Base-by-base conservation (phyloP, 2,113 vertebrate genomes). In the Seriola quinqueradiata region DNA sequence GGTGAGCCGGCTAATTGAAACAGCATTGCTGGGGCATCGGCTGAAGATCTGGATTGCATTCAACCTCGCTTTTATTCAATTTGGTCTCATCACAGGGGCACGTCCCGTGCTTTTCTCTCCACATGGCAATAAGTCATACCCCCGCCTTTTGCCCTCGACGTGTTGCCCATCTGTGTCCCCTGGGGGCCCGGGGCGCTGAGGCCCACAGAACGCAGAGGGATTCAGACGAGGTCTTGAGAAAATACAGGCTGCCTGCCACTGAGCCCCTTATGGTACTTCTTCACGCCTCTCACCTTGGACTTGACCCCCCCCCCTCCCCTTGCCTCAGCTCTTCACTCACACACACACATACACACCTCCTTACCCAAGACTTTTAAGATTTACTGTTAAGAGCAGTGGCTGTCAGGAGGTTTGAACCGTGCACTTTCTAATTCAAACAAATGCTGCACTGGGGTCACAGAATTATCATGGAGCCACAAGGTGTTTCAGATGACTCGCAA, bases 371-470 rank as follows among this genome's bases (percentile, higher is more conserved):
- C 84, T 71, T 77, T 67, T 36, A 87, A 94, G 94, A 95, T 95
- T 94, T 94, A 95, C 91, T 92, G 92, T 92, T 86, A 90, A 88
- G 92, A 87, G 89, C 82, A 81, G 87, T 66, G 83, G 86, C 86
- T 90, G 90, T 89, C 92, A 91, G 84, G 85, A 87, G 85, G 91
- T 84, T 93, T 94, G 91, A 91, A 95, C 91, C 91, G 69, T 89
- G 92, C 91, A 94, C 94, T 94, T 95, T 95, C 91, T 93, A 95
- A 95, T 95, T 95, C 85, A 95, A 95, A 95, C 93, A 95, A 95
- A 94, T 89, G 86, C 74, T 77, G 84, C 83, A 50, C 82, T 44
- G 40, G 55, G 93, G 93, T 92, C 91, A 92, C 21, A 67, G 90
- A 89, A 92, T 92, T 88, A 94, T 91, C 91, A 84, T 83, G 86